Base-by-base conservation (phyloP, 2,113 vertebrate species). In the human (Homo sapiens) region DNA sequence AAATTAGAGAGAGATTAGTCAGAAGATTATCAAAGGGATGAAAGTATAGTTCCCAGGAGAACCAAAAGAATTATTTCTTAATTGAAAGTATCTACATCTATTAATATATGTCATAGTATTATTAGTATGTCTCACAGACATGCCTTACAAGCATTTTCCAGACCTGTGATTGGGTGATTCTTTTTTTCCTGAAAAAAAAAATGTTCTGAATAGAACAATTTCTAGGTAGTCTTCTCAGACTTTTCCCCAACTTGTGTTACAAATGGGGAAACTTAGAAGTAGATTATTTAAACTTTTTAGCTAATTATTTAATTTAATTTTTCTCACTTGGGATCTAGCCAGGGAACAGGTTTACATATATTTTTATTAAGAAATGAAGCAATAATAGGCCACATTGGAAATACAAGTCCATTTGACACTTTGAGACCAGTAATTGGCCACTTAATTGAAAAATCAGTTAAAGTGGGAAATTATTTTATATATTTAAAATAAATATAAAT, bases 221-320 rank as follows among this genome's bases (percentile, higher is more conserved):
- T 81, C 35, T 86, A 75, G 72, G 2, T 83, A 35, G 32, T 88
- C 70, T 87, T 95, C 55, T 45, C 78, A 93, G 76, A 94, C 35
- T 86, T 87, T 93, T 80, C 23, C 40, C 57, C 48, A 68, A 73
- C 50, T 75, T 90, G 6, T 83, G 20, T 78, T 88, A 32, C 11
- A 87, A 82, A 75, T 18, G 84, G 27, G 30, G 52, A 96, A 82
- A 88, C 68, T 84, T 90, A 75, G 45, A 81, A 86, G 20, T 32
- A 81, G 40, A 57, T 85, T 85, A 61, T 64, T 76, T 88, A 70
- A 83, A 43, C 40, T 91, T 14, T 95, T 50, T 55, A 72, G 23
- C n/a, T 81, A 76, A 85, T 96, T 43, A 91, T 66, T 81, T 92
- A 68, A 68, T 75, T 94, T 90, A 68, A 68, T 75, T 94, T 93